phyloP scores from a whole-genome alignment of 2,113 vertebrate species.

The Bambusicola thoracicus region DNA sequence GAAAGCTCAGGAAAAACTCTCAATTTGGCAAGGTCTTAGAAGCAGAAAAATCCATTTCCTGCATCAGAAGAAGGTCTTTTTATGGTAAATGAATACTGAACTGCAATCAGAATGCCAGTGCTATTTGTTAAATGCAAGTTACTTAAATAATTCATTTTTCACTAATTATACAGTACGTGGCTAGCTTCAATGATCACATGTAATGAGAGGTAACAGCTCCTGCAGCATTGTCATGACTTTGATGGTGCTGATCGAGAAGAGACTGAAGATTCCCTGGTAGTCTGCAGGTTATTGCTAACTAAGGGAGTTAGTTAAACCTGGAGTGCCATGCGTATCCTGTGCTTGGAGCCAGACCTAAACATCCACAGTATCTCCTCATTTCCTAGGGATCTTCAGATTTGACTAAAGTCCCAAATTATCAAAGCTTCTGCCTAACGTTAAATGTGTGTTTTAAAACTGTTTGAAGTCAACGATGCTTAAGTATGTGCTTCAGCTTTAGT shows the following conservation, averaged over 20 bases:
- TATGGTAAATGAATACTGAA: background rate
- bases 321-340: background rate
- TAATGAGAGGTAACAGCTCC: conserved; percentile 3
- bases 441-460: background rate
- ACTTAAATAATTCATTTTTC: conserved; percentile 37
- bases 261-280: background rate
- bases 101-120: background rate
- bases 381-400: background rate
- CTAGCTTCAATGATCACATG: background rate
- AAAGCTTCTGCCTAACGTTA: background rate
- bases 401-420: background rate
- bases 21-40: background rate
- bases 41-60: background rate
- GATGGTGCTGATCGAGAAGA: background rate
- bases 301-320: background rate
- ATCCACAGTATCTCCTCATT: background rate
- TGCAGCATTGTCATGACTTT: background rate
- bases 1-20: background rate
- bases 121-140: conserved; percentile 13
- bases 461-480: background rate
- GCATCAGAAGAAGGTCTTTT: background rate
- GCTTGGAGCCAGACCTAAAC: background rate
- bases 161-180: background rate
- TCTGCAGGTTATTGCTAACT: background rate
- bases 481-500: background rate